Evolutionary conservation across 2,113 vertebrate genomes (phyloP), one percentile per base, ranked within the genome.

Genomic region (Tetraodon nigroviridis): DNA sequence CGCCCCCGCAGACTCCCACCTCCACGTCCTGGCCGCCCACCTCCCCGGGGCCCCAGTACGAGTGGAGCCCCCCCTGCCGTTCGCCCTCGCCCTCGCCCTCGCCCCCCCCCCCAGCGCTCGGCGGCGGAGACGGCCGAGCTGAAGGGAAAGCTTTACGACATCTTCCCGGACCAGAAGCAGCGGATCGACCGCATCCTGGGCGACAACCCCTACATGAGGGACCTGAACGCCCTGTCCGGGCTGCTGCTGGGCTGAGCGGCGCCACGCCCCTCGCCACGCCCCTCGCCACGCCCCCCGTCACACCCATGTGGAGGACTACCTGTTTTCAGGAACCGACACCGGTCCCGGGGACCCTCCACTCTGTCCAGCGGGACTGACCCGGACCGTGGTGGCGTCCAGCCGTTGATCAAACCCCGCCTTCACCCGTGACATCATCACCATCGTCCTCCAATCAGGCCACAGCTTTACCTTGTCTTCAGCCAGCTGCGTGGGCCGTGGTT

Each of bases 121-220:
- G 73, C 84, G 1, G 83, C 67, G 0, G 97, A 99, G 84, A 99
- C 95, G 14, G 83, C 58, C 0, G 89, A 90, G 65, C 89, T 98
- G 18, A 92, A 91, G 80, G 87, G 84, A 48, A 91, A 93, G 49
- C 88, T 99, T 40, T 92, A 92, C 16, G 95, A 93, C 87, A 99
- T 99, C 76, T 99, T 99, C 79, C 97, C 97, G 1, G 94, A 92
- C 66, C 97, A 99, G 58, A 92, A 92, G 74, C 92, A 94, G 76
- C 94, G 94, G 48, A 98, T 99, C 2, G 92, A 98, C 87, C 89
- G 89, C 68, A 95, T 97, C 78, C 82, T 99, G 41, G 81, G 41
- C 3, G 91, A 95, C 44, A 94, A 99, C 53, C 97, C 97, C 0
- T 97, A 95, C 85, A 98, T 99, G 97, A 93, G 95, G 73, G 97